Evolutionary conservation across 2,888 invertebrate species (phyloP).

Genomic region (Pyrrhosoma nymphula): DNA sequence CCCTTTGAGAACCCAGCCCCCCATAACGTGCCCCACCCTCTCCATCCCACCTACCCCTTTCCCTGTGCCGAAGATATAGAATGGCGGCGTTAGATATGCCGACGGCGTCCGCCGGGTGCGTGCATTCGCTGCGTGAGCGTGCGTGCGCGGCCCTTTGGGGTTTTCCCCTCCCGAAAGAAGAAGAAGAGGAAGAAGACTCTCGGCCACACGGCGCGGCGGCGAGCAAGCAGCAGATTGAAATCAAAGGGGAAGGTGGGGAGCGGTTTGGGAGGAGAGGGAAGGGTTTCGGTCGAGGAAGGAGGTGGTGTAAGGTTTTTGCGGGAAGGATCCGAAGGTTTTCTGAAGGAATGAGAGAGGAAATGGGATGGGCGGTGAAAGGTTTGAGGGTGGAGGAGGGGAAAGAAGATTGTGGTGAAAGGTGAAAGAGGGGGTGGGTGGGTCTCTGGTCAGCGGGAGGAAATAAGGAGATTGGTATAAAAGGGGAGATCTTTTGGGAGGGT

Average conservation of each 20-base stretch:
- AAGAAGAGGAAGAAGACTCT: too few relatives aligned
- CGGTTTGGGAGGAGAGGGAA: background rate
- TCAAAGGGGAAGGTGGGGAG: background rate
- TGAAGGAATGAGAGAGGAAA: too few relatives aligned
- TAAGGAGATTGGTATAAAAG: conserved; percentile 15
- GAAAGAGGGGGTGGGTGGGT: background rate
- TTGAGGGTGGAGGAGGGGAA: background rate
- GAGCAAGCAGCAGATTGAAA: conserved; percentile 43
- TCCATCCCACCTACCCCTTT: background rate
- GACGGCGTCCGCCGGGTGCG: conserved; percentile 37
- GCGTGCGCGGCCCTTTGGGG: background rate
- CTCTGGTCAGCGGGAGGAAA: background rate
- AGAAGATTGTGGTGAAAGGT: background rate
- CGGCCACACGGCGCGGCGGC: too few relatives aligned
- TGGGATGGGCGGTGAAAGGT: background rate
- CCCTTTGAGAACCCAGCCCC: background rate
- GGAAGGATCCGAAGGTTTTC: background rate
- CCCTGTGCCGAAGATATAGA: background rate
- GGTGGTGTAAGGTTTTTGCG: background rate
- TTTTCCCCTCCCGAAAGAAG: background rate
- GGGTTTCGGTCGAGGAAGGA: background rate
- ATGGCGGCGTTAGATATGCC: conserved; percentile 41
- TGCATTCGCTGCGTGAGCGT: conserved; percentile 13
- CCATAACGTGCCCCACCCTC: background rate
- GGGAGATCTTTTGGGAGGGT: background rate